Evolutionary conservation across 2,888 invertebrate genomes (phyloP).

Genomic region (Eurytoma californica): DNA sequence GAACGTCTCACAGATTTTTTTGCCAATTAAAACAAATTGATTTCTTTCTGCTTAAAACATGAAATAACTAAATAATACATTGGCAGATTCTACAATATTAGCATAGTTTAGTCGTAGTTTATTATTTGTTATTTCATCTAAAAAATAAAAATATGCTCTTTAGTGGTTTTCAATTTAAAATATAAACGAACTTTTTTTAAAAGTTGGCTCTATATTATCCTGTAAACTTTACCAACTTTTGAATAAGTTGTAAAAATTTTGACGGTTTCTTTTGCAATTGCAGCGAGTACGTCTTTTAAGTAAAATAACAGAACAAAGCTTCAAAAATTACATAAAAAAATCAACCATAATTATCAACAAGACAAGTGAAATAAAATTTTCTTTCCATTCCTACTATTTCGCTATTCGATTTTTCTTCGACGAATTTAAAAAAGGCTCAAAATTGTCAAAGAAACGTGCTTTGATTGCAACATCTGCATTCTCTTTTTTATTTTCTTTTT

Average conservation of each 20-base stretch:
- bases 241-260: conserved; percentile 22
- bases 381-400: conserved; percentile 32
- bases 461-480: conserved; percentile 62
- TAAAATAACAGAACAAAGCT: conserved; percentile 50
- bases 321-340: conserved; percentile 38
- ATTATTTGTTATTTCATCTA: conserved; percentile 26
- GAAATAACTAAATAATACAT: conserved; percentile 52
- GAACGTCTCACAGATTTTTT: conserved; percentile 4
- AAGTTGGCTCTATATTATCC: conserved; percentile 18
- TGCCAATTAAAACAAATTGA: conserved; percentile 4
- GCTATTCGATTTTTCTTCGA: conserved; percentile 46
- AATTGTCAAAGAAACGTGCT: conserved; percentile 59
- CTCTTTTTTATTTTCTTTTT: conserved; percentile 66
- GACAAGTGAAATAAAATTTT: conserved; percentile 50
- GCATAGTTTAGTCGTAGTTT: conserved; percentile 27
- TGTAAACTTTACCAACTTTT: conserved; percentile 15
- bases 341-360: conserved; percentile 51
- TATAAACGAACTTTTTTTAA: conserved; percentile 32
- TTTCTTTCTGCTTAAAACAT: conserved; percentile 21
- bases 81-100: conserved; percentile 53
- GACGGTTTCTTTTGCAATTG: conserved; percentile 23
- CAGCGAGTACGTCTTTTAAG: conserved; percentile 31
- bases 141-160: conserved; percentile 37
- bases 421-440: conserved; percentile 42
- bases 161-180: conserved; percentile 23